A percentile compares a stretch with the other conserved stretches of the same genome.
phyloP scores from a whole-genome alignment of 1,140 invertebrate genomes.

The Caenorhabditis brenneri region DNA sequence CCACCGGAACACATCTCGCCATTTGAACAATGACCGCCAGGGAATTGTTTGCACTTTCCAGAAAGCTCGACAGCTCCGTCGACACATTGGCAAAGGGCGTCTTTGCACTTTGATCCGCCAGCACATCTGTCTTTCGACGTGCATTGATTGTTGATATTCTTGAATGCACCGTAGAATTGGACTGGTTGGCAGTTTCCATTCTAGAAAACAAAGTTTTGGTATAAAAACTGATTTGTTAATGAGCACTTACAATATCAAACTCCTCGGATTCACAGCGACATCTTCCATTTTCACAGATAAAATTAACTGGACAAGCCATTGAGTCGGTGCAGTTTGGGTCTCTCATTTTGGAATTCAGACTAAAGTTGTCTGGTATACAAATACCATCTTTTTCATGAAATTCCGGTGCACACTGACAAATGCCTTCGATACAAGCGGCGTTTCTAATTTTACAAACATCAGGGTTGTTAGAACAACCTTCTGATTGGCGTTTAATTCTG shows the following conservation, averaged over 20 bases:
- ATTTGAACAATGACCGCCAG: constrained; percentile 55
- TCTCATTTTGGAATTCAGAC: background rate
- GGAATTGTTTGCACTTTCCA: constrained; percentile 53
- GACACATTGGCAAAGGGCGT: constrained; percentile 54
- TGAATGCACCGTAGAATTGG: constrained; percentile 20
- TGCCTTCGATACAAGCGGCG: constrained; percentile 32
- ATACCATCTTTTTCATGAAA: constrained; percentile 4
- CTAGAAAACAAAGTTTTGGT: background rate
- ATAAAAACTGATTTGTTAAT: background rate
- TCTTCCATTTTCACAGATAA: constrained; percentile 45
- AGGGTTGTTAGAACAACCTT: background rate
- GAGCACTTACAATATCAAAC: background rate
- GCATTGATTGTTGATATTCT: constrained; percentile 52
- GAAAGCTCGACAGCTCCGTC: constrained; percentile 50
- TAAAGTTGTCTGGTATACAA: constrained; percentile 17
- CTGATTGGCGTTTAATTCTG: background rate
- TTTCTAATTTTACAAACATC: constrained; percentile 11
- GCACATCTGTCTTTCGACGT: constrained; percentile 51
- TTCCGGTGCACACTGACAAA: constrained; percentile 37
- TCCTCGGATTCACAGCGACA: constrained; percentile 47
- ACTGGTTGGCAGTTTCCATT: constrained; percentile 12
- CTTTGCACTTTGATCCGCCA: constrained; percentile 55
- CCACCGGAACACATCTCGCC: constrained; percentile 56
- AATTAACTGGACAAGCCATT: background rate
- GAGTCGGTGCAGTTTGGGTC: constrained; percentile 10